These are phyloP conservation scores for Monoplex corrugatus DNA, from an alignment of 2,888 invertebrate genomes.

Conservation along the genomic window DNA sequence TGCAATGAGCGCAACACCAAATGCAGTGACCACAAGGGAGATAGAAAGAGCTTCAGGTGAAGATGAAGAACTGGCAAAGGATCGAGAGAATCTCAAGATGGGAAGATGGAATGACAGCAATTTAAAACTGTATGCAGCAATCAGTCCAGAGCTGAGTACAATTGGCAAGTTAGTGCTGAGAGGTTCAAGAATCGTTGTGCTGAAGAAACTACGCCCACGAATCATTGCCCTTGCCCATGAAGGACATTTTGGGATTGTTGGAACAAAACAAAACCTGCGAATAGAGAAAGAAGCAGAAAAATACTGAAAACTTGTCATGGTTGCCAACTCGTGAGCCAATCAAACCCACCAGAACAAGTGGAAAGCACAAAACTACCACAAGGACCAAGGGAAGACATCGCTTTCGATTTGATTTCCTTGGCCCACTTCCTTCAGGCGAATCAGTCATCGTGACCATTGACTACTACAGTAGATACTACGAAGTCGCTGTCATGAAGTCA, in stretches of 20 bases:
- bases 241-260: neutral
- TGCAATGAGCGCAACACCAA: conserved; percentile 33
- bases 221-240: neutral
- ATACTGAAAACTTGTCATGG: neutral
- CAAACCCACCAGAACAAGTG: neutral
- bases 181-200: conserved; percentile 7
- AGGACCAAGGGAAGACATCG: conserved; percentile 23
- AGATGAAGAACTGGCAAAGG: neutral
- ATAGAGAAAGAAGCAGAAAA: conserved; percentile 16
- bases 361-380: conserved; percentile 11
- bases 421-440: conserved; percentile 6
- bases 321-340: conserved; percentile 3
- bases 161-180: conserved; percentile 26
- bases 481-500: conserved; percentile 8
- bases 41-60: conserved; percentile 22
- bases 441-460: conserved; percentile 11
- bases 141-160: conserved; percentile 26
- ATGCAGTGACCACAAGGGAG: conserved; percentile 20
- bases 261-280: conserved; percentile 25
- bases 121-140: conserved; percentile 6
- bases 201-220: neutral
- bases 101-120: neutral
- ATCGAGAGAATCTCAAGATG: neutral
- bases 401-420: conserved; percentile 17
- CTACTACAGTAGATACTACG: conserved; percentile 15